A percentile compares a stretch with the other conserved stretches of the same genome.
Conservation (phyloP, 2,797 vertebrate species). For the Eidolon dupreanum region DNA sequence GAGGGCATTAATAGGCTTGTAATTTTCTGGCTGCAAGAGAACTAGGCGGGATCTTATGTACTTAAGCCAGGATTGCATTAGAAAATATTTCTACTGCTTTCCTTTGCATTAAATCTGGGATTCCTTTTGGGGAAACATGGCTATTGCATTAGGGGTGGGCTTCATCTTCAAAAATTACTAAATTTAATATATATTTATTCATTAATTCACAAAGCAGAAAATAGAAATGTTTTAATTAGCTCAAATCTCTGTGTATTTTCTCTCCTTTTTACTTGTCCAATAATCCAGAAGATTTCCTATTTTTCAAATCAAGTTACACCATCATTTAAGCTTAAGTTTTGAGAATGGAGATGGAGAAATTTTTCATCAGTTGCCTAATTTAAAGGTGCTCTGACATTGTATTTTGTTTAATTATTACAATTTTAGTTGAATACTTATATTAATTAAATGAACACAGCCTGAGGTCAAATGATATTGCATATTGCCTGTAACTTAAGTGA, state of each 20-base stretch:
- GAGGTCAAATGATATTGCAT: not conserved
- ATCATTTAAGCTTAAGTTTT: not conserved
- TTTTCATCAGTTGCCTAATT: not conserved
- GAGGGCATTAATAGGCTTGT: not conserved
- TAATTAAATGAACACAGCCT: not conserved
- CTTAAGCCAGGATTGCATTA: not conserved
- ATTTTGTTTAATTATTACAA: not conserved
- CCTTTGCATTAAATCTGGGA: not conserved
- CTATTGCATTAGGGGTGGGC: not conserved
- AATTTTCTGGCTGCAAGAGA: not conserved
- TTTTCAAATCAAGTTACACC: not conserved
- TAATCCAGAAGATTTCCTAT: not conserved
- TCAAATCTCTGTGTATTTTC: not conserved
- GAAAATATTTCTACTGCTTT: not conserved
- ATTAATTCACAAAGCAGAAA: not conserved
- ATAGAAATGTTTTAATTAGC: not conserved
- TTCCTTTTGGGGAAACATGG: not conserved
- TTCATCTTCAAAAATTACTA: not conserved
- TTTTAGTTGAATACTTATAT: not conserved
- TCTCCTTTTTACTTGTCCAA: not conserved
- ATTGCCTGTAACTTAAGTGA: not conserved
- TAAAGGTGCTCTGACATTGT: not conserved
- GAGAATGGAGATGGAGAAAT: not conserved
- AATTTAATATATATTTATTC: not conserved
- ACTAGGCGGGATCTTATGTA: not conserved